Conservation (phyloP, 2,113 vertebrate species). For the Halichoeres trimaculatus region DNA sequence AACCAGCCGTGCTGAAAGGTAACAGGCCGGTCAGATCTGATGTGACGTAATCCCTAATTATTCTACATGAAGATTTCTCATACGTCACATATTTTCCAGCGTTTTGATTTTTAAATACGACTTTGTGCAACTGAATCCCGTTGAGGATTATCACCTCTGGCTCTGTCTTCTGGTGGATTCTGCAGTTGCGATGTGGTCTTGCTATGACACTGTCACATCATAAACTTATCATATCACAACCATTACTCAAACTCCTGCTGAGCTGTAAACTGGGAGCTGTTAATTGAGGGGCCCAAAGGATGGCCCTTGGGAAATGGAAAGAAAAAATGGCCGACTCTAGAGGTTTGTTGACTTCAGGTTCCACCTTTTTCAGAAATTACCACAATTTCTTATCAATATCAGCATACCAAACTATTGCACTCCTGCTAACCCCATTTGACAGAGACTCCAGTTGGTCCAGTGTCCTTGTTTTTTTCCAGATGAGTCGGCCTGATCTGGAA, state of each 20-base stretch:
- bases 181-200: slow-evolving; percentile 55
- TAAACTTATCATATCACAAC: slow-evolving; percentile 66
- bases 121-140: slow-evolving; percentile 68
- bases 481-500: too few relatives aligned
- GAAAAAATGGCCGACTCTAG: too few relatives aligned
- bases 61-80: slow-evolving; percentile 18
- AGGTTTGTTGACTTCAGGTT: too few relatives aligned
- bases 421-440: too few relatives aligned
- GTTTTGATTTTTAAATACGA: slow-evolving; percentile 40
- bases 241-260: slow-evolving; percentile 18
- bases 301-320: background rate
- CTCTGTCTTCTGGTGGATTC: slow-evolving; percentile 31
- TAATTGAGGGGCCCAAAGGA: background rate
- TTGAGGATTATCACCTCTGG: slow-evolving; percentile 71
- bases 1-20: slow-evolving; percentile 21
- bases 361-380: too few relatives aligned
- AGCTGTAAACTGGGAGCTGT: slow-evolving; percentile 4
- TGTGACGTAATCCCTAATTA: slow-evolving; percentile 24
- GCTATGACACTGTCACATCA: slow-evolving; percentile 66
- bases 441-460: too few relatives aligned
- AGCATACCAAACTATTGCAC: too few relatives aligned
- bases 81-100: background rate
- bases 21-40: slow-evolving; percentile 40
- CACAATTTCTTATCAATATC: too few relatives aligned
- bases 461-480: too few relatives aligned